A percentile compares a stretch with the other conserved stretches of the same genome.
These are phyloP conservation scores for Agriopis leucophaearia DNA, from an alignment of 2,888 invertebrate species.

Conservation along the genomic window DNA sequence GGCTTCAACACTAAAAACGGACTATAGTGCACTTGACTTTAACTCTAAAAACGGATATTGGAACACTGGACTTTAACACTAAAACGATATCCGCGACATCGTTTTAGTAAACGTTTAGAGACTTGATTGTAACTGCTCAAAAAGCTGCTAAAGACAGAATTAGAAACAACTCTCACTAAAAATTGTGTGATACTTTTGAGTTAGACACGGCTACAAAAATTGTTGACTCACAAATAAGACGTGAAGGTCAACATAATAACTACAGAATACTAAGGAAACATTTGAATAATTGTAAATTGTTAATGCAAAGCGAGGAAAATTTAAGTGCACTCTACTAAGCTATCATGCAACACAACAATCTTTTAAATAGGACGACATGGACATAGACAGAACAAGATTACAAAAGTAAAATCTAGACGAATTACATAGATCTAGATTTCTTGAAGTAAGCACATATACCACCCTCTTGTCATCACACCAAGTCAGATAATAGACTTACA, in stretches of 20 bases:
- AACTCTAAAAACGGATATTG: background rate
- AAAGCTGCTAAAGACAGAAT: background rate
- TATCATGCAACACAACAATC: conserved; percentile 36
- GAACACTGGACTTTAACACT: no score
- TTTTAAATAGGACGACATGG: conserved; percentile 35
- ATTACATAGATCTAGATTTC: conserved; percentile 12
- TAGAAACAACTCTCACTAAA: conserved; percentile 13
- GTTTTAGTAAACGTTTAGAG: background rate
- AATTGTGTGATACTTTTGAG: conserved; percentile 7
- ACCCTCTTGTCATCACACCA: conserved; percentile 30
- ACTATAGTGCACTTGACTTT: background rate
- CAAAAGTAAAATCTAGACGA: conserved; percentile 8
- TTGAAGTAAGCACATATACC: conserved; percentile 34
- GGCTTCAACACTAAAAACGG: conserved; percentile 19
- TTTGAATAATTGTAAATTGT: conserved; percentile 8
- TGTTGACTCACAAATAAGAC: conserved; percentile 9
- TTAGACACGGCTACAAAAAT: background rate
- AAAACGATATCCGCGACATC: no score
- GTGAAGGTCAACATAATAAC: conserved; percentile 11
- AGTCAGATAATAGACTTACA: conserved; percentile 38
- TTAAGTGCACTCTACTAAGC: conserved; percentile 15
- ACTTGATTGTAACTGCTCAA: background rate
- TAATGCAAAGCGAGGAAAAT: conserved; percentile 24
- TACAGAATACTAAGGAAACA: conserved; percentile 18
- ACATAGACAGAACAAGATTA: conserved; percentile 23